Evolutionary conservation across 2,113 vertebrate genomes (phyloP), one percentile per base, ranked within the genome.

Genomic region (Gobio gobio): DNA sequence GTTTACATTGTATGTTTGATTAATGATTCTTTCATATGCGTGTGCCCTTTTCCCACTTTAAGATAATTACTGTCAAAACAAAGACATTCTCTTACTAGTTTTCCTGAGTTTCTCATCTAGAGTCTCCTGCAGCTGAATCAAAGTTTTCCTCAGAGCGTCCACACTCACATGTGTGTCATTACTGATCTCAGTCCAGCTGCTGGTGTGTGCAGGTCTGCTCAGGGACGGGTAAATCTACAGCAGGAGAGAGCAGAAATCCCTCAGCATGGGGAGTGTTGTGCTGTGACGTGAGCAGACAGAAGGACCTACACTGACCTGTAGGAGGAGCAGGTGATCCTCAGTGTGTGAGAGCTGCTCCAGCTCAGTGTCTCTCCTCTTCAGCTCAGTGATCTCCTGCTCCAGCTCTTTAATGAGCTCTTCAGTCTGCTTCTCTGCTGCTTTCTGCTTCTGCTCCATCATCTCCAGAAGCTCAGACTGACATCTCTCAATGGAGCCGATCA

Each of bases 131-230:
- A 72, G 36, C 0, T 66, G 63, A 66, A 0, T 18, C 29, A 66
- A 1, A 9, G 14, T 0, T 66, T 0, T 36, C 14, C 0, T 33
- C 29, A 66, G 29, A 18, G 3, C 8, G 14, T 0, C 0, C 63
- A 0, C 63, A 36, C 29, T 66, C 63, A 0, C 16, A 16, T 66
- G 63, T 18, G 63, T 66, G 63, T 66, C 29, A 8, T 2, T 4
- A 66, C 29, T 36, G 63, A 66, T 36, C 14, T 66, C 63, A 66
- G 63, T 4, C 2, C 5, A 18, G 63, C 63, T 33, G 29, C 14
- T 66, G 26, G 29, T 66, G 63, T 3, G 5, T 66, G 14, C 1
- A 66, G 63, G 63, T 66, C 29, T 36, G 63, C 14, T 66, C 29
- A 36, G 29, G 3, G 63, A 66, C 29, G 14, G 29, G 63, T 36